Evolutionary conservation across 2,888 invertebrate genomes (phyloP).

Genomic region (Steinernema carpocapsae): DNA sequence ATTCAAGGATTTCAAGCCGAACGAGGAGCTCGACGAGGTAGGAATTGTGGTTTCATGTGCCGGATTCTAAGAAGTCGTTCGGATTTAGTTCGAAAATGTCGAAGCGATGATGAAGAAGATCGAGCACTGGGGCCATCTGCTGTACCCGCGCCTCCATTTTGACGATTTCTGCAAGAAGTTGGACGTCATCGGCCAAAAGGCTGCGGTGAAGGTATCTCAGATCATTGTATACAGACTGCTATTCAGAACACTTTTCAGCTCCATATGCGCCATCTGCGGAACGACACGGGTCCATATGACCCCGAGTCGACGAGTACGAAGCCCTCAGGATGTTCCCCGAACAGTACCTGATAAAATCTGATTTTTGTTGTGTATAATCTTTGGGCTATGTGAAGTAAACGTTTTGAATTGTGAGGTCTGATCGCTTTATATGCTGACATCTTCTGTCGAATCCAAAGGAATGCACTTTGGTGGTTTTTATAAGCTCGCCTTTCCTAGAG

Average conservation of each 20-base stretch:
- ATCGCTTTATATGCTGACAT: too few relatives aligned
- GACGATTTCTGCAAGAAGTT: conserved; percentile 17
- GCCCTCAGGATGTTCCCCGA: not conserved
- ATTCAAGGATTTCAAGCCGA: conserved; percentile 9
- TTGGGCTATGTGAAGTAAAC: not conserved
- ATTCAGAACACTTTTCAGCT: too few relatives aligned
- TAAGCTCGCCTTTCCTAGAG: too few relatives aligned
- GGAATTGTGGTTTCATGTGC: not conserved
- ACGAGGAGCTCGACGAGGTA: not conserved
- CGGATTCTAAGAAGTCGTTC: not conserved
- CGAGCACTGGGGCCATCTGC: conserved; percentile 31
- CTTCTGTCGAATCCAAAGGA: too few relatives aligned
- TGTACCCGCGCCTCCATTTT: conserved; percentile 16
- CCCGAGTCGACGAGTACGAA: conserved; percentile 8
- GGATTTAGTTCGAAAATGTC: conserved; percentile 4
- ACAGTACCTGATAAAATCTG: not conserved
- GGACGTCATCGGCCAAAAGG: conserved; percentile 5
- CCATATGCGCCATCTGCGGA: conserved; percentile 15
- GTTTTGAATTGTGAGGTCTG: too few relatives aligned
- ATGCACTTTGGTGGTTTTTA: too few relatives aligned
- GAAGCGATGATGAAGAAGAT: conserved; percentile 10
- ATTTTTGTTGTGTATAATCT: not conserved
- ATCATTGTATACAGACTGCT: too few relatives aligned
- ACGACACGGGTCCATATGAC: conserved; percentile 24
- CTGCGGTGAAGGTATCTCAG: conserved; percentile 6